These are phyloP conservation scores for Stictocephala bisonia DNA, from an alignment of 2,888 invertebrate genomes.

Conservation along the genomic window DNA sequence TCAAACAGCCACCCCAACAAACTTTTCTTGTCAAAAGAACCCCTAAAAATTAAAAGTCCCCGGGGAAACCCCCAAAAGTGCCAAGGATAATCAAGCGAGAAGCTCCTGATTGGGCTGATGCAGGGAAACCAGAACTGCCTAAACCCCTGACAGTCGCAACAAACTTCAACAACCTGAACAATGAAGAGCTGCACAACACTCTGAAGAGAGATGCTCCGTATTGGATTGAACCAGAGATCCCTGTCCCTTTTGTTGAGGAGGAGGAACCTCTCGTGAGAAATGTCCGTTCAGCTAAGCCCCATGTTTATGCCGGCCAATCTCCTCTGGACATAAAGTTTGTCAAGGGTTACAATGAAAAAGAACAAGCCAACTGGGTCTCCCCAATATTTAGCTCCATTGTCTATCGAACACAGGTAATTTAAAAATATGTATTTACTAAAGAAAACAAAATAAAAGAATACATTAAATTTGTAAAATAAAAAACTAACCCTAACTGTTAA, in stretches of 20 bases:
- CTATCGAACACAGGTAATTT: conserved; percentile 75
- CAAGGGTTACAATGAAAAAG: conserved; percentile 76
- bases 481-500: too few relatives aligned
- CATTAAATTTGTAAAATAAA: too few relatives aligned
- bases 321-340: conserved; percentile 83
- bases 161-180: not conserved
- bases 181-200: not conserved
- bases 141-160: conserved; percentile 53
- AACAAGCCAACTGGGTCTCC: conserved; percentile 82
- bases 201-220: not conserved
- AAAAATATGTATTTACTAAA: too few relatives aligned
- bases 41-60: conserved; percentile 74
- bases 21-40: conserved; percentile 80
- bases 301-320: conserved; percentile 70
- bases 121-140: conserved; percentile 49
- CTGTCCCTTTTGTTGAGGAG: conserved; percentile 3
- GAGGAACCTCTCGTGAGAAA: conserved; percentile 33
- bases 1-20: conserved; percentile 93
- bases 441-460: too few relatives aligned
- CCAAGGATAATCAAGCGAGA: conserved; percentile 66
- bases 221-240: conserved; percentile 23
- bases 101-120: conserved; percentile 31
- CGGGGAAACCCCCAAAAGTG: conserved; percentile 68
- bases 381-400: conserved; percentile 95
- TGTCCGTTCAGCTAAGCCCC: conserved; percentile 55